Evolutionary conservation across 2,888 invertebrate species (phyloP).

Genomic region (Lymantria monacha): DNA sequence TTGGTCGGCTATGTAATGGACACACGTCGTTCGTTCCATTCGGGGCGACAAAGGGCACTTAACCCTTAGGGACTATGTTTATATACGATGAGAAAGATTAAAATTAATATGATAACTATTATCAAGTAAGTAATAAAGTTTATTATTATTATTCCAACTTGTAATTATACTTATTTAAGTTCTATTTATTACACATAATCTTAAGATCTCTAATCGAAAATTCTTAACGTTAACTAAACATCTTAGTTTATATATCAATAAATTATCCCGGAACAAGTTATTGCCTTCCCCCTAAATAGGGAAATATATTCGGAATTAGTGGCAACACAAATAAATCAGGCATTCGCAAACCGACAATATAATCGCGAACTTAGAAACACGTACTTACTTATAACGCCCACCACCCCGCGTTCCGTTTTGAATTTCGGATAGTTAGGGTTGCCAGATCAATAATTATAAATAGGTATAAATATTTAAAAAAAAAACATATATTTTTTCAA

Average conservation of each 20-base stretch:
- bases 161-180: too few relatives aligned
- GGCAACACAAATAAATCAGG: constrained; percentile 53
- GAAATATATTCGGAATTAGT: constrained; percentile 53
- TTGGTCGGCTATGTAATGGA: too few relatives aligned
- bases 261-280: constrained; percentile 36
- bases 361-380: constrained; percentile 52
- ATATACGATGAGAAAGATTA: too few relatives aligned
- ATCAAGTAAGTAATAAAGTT: too few relatives aligned
- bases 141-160: too few relatives aligned
- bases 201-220: constrained; percentile 4
- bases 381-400: constrained; percentile 52
- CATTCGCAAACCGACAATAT: constrained; percentile 40
- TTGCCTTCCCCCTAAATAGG: constrained; percentile 33
- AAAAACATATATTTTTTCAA: too few relatives aligned
- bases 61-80: too few relatives aligned
- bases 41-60: too few relatives aligned
- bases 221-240: constrained; percentile 29
- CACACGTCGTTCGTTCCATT: too few relatives aligned
- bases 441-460: constrained; percentile 10
- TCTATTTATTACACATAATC: neutral
- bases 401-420: constrained; percentile 41
- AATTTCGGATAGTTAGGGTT: constrained; percentile 47
- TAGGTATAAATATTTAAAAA: neutral
- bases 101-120: too few relatives aligned
- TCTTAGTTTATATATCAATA: constrained; percentile 35